A percentile compares a stretch with the other conserved stretches of the same genome.
Conservation (phyloP, 2,113 vertebrate genomes). For the Corydoras sp. region DNA sequence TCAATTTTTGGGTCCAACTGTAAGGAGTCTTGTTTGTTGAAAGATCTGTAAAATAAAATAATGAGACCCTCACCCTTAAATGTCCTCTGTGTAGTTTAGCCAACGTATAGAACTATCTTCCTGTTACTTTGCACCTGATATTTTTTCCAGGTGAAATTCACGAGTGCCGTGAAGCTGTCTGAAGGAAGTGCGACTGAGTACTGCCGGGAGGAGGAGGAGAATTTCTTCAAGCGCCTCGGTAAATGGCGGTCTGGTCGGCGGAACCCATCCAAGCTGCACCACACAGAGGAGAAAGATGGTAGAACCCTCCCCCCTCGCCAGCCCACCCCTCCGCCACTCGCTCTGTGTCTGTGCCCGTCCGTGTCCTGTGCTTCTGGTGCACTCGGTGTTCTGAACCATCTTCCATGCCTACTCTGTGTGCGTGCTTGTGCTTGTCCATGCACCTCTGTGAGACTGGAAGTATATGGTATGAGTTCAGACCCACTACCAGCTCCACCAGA, state of each 20-base stretch:
- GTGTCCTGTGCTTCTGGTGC: slow-evolving; percentile 47
- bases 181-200: slow-evolving; percentile 86
- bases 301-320: slow-evolving; percentile 64
- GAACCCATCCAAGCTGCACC: slow-evolving; percentile 86
- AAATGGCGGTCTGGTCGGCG: slow-evolving; percentile 88
- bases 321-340: slow-evolving; percentile 32
- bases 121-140: not conserved
- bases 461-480: slow-evolving; percentile 8
- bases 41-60: too few relatives aligned
- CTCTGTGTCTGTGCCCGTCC: slow-evolving; percentile 47
- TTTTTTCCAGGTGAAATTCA: slow-evolving; percentile 89
- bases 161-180: slow-evolving; percentile 92
- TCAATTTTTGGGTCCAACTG: too few relatives aligned
- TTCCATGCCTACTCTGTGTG: slow-evolving; percentile 43
- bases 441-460: slow-evolving; percentile 27
- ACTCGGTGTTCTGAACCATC: slow-evolving; percentile 42
- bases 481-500: slow-evolving; percentile 19
- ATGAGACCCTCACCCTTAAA: too few relatives aligned
- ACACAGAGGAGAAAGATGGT: slow-evolving; percentile 91
- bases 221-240: slow-evolving; percentile 99
- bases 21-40: too few relatives aligned
- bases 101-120: too few relatives aligned
- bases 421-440: slow-evolving; percentile 21
- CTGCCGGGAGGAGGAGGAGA: slow-evolving; percentile 93
- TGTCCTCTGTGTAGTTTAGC: too few relatives aligned